These are phyloP conservation scores for Bombyx huttoni DNA, from an alignment of 2,888 invertebrate species.

Conservation along the genomic window DNA sequence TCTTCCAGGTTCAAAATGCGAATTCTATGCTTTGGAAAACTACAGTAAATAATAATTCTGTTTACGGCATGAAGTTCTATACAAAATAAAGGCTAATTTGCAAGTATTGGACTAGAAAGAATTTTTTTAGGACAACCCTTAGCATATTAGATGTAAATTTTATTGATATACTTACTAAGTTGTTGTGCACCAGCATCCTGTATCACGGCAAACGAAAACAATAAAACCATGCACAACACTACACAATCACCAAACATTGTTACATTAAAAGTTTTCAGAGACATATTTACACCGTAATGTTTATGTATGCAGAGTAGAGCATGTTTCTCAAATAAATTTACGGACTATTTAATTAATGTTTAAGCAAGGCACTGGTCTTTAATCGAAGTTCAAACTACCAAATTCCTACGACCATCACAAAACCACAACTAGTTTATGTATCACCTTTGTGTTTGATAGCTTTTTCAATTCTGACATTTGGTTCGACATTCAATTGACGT, in stretches of 20 bases:
- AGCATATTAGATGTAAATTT: neutral
- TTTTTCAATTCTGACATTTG: too few relatives aligned
- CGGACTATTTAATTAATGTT: neutral
- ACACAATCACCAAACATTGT: constrained; percentile 48
- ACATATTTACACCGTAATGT: constrained; percentile 19
- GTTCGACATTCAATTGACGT: too few relatives aligned
- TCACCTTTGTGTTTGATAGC: too few relatives aligned
- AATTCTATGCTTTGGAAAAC: too few relatives aligned
- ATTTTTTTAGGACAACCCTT: neutral
- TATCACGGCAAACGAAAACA: constrained; percentile 50
- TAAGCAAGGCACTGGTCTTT: constrained; percentile 31
- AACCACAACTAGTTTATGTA: too few relatives aligned
- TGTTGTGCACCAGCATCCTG: constrained; percentile 47
- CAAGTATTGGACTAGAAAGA: too few relatives aligned
- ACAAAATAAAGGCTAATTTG: too few relatives aligned
- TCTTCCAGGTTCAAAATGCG: too few relatives aligned
- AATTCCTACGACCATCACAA: neutral
- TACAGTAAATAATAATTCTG: too few relatives aligned
- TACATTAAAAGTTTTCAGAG: constrained; percentile 26
- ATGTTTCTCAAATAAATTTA: constrained; percentile 9
- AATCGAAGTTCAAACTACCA: constrained; percentile 12
- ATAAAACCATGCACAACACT: constrained; percentile 46
- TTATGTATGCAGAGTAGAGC: constrained; percentile 7
- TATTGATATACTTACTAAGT: constrained; percentile 39
- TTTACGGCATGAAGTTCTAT: too few relatives aligned